These are phyloP conservation scores for Trypoxylus dichotomus DNA, from an alignment of 1,140 invertebrate genomes.

Conservation along the genomic window DNA sequence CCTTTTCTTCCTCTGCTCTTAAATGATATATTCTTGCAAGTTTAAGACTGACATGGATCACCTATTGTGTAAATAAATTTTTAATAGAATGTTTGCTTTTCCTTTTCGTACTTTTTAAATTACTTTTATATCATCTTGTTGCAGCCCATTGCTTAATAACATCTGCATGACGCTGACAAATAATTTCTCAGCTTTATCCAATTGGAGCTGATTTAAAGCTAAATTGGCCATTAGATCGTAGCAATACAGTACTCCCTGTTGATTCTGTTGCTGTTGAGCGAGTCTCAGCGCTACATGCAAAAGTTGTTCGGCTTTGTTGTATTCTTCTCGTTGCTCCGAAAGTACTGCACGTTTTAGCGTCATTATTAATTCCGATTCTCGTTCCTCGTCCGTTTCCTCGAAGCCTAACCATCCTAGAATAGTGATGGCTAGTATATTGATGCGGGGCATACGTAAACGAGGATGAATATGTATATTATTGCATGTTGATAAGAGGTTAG, in stretches of 20 bases:
- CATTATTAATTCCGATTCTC: conserved; percentile 69
- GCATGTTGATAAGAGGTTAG: not conserved
- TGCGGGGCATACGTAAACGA: not conserved
- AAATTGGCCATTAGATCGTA: conserved; percentile 91
- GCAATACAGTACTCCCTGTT: conserved; percentile 80
- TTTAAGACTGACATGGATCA: conserved; percentile 76
- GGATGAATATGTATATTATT: not conserved
- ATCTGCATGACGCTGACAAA: conserved; percentile 81
- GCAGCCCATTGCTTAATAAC: conserved; percentile 67
- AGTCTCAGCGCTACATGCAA: conserved; percentile 79
- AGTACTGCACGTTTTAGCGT: conserved; percentile 75
- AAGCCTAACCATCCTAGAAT: conserved; percentile 53
- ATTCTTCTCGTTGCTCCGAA: conserved; percentile 73
- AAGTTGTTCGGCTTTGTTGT: conserved; percentile 80
- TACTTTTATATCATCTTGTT: conserved; percentile 74
- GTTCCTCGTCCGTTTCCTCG: conserved; percentile 57
- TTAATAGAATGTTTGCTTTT: not conserved
- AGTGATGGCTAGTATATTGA: conserved; percentile 38
- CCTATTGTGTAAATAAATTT: conserved; percentile 38
- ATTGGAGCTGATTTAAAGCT: conserved; percentile 74
- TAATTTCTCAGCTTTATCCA: conserved; percentile 80
- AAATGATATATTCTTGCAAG: conserved; percentile 71
- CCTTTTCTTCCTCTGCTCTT: conserved; percentile 64
- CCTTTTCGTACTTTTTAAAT: conserved; percentile 42
- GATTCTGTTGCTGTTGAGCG: conserved; percentile 76